Evolutionary conservation across 2,113 vertebrate genomes (phyloP), one percentile per base, ranked within the genome.

Genomic region (Ifrita kowaldi): DNA sequence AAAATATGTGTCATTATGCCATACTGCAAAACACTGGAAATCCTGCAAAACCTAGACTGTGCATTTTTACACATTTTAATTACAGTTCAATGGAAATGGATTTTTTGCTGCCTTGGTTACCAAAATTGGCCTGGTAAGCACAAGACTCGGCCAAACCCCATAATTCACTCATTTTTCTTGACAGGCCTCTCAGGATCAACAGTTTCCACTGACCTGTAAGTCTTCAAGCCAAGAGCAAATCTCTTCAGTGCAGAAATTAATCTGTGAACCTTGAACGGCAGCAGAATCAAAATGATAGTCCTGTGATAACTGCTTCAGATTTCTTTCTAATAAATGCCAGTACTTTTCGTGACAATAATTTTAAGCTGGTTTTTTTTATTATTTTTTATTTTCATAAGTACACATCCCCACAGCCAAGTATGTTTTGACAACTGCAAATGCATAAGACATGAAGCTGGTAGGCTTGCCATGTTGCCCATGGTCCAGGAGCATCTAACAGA

Each of bases 151-250:
- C 75, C 95, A 84, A 89, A 83, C 15, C 62, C 90, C 33, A 52
- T 87, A 97, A 96, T 89, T 96, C 89, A 95, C 74, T 96, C 33
- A 41, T 93, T 97, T 70, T 97, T 91, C 77, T 91, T 96, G 83
- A 96, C 89, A 97, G 73, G 37, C 37, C 89, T 95, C 83, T 95
- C 87, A 94, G 64, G 64, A 92, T 95, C 89, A 95, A 87, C 89
- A 90, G 92, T 97, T 97, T 90, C 96, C 91, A 97, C 65, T 97
- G 95, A 97, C 87, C 94, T 93, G 93, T 80, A 97, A 95, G 90
- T 96, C 83, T 93, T 92, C 0, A 0, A 92, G 80, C 39, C 81
- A 85, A 67, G 41, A 86, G 46, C 41, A 93, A 94, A 96, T 47
- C 76, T 57, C 82, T 55, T 59, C 19, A 81, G 50, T 28, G 82